Conservation (phyloP, 2,888 invertebrate species). For the Perdita meconis region DNA sequence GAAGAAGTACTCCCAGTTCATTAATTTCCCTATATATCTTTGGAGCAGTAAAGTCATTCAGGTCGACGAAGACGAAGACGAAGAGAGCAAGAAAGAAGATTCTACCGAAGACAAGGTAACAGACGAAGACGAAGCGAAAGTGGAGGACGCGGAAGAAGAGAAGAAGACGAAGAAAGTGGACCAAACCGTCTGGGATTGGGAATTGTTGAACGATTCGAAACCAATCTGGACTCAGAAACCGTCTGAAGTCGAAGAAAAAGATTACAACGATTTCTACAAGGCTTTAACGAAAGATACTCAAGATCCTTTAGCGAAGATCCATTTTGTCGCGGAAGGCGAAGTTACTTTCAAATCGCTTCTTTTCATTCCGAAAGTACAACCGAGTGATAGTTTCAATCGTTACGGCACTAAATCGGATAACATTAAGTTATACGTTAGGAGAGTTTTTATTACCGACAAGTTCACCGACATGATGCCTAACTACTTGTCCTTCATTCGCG, state of each 20-base stretch:
- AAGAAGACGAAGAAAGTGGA: constrained; percentile 95
- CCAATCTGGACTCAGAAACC: constrained; percentile 99
- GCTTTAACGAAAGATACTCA: constrained; percentile 95
- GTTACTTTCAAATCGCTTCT: constrained; percentile 99
- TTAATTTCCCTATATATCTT: constrained; percentile 98
- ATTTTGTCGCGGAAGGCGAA: constrained; percentile 99
- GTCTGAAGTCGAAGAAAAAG: constrained; percentile 92
- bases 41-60: constrained; percentile 90
- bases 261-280: constrained; percentile 98
- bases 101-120: constrained; percentile 75
- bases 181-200: constrained; percentile 99
- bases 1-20: constrained; percentile 99
- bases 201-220: constrained; percentile 97
- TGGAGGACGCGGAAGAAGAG: constrained; percentile 87
- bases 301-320: constrained; percentile 93
- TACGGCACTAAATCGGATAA: constrained; percentile 97
- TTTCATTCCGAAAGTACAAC: constrained; percentile 96
- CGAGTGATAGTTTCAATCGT: constrained; percentile 96
- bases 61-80: constrained; percentile 87
- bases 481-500: constrained; percentile 97
- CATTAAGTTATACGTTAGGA: constrained; percentile 98
- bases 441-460: constrained; percentile 99
- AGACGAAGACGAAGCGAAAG: constrained; percentile 88
- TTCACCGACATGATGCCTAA: constrained; percentile 99
- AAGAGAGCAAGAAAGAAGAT: constrained; percentile 77